Conservation (phyloP, 2,797 vertebrate genomes). For the Cephalopachus bancanus region DNA sequence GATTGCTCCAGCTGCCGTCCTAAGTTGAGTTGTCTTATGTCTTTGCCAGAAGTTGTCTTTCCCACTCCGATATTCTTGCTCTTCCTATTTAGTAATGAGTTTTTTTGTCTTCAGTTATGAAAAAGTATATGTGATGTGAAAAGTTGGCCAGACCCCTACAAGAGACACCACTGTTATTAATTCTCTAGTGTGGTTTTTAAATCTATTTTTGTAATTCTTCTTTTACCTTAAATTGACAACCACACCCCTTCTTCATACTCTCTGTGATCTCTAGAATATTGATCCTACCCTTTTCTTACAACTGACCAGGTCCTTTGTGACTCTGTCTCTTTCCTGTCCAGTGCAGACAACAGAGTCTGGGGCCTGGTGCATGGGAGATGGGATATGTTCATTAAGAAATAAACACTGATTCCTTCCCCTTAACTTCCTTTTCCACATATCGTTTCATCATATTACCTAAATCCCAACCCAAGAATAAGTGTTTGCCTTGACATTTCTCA, state of each 20-base stretch:
- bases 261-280: not conserved
- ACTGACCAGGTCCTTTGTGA: not conserved
- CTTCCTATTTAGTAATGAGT: not conserved
- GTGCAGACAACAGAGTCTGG: not conserved
- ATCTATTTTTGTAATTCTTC: constrained; percentile 21
- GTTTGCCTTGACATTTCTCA: not conserved
- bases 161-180: not conserved
- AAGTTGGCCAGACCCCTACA: not conserved
- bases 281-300: not conserved
- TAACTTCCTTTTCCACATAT: not conserved
- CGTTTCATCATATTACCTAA: not conserved
- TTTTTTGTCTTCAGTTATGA: constrained; percentile 29
- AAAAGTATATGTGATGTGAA: not conserved
- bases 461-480: not conserved
- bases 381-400: not conserved
- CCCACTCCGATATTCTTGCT: not conserved
- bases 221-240: not conserved
- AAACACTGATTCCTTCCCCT: not conserved
- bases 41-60: not conserved
- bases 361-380: not conserved
- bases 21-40: not conserved
- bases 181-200: not conserved
- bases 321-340: not conserved
- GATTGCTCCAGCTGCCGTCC: not conserved
- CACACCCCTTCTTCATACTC: not conserved